Evolutionary conservation across 1,140 invertebrate species (phyloP).

Genomic region (Leptinotarsa texana): DNA sequence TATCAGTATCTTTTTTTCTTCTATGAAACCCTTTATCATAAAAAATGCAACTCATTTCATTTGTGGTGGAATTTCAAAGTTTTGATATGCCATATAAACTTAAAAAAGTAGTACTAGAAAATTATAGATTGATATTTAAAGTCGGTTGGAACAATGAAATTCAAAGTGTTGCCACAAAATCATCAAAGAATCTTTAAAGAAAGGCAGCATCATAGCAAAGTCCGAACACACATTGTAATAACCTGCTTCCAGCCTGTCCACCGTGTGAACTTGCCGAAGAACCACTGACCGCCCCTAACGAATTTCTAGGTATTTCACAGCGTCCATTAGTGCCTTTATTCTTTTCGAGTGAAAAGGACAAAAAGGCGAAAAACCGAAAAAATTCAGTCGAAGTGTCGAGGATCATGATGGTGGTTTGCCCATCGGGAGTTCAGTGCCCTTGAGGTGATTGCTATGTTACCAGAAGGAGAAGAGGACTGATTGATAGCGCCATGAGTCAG

Average conservation of each 20-base stretch:
- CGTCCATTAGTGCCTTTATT: conserved; percentile 1
- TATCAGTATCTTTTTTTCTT: too few relatives aligned
- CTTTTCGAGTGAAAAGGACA: conserved; percentile 2
- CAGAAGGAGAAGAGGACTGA: conserved; percentile 19
- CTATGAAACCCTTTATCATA: too few relatives aligned
- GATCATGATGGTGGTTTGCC: neutral
- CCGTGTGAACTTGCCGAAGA: neutral
- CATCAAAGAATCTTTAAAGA: too few relatives aligned
- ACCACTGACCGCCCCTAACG: neutral
- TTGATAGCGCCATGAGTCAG: conserved; percentile 36
- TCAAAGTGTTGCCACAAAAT: too few relatives aligned
- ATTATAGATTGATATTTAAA: too few relatives aligned
- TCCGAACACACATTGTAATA: neutral
- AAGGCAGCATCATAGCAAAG: too few relatives aligned
- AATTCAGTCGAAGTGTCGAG: neutral
- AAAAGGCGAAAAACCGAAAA: conserved; percentile 3
- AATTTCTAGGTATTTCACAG: neutral
- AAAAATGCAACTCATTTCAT: too few relatives aligned
- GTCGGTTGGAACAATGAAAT: too few relatives aligned
- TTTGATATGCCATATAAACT: too few relatives aligned
- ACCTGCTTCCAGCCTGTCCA: neutral
- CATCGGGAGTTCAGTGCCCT: conserved; percentile 11
- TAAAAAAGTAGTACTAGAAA: too few relatives aligned
- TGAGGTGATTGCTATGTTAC: conserved; percentile 22
- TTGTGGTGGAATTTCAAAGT: too few relatives aligned